Percentiles rank a stretch among this genome's conserved stretches.
Evolutionary conservation across 53 echinoderm and acorn worm species (phyloP).

Genomic region (Echinarachnius parma): DNA sequence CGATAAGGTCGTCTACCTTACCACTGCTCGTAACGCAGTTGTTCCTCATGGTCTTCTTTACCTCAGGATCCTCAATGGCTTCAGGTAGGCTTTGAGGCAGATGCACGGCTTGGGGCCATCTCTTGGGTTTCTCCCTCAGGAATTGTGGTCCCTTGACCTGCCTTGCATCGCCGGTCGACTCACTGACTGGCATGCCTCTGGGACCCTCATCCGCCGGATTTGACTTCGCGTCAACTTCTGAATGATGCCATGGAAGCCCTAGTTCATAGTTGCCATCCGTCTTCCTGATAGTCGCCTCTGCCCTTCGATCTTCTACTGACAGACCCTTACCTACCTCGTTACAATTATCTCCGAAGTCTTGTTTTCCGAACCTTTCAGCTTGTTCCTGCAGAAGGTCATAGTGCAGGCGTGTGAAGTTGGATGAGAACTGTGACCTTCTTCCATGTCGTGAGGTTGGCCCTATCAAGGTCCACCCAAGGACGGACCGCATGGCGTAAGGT

Average conservation of each 20-base stretch:
- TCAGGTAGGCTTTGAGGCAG: too few species aligned
- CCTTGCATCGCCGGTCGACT: too few species aligned
- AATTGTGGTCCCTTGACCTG: too few species aligned
- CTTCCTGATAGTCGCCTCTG: conserved; percentile 23
- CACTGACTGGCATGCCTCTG: too few species aligned
- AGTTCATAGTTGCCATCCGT: conserved; percentile 64
- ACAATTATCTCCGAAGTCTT: conserved; percentile 31
- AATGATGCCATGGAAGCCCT: conserved; percentile 56
- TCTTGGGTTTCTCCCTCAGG: too few species aligned
- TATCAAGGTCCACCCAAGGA: conserved; percentile 63
- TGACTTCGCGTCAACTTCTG: conserved; percentile 30
- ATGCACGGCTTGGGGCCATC: too few species aligned
- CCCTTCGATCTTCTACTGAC: conserved; percentile 62
- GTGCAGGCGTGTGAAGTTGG: conserved; percentile 37
- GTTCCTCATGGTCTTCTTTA: too few species aligned
- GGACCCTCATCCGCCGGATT: too few species aligned
- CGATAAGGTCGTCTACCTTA: too few species aligned
- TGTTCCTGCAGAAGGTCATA: conserved; percentile 49
- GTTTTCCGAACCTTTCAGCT: conserved; percentile 54
- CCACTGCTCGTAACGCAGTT: too few species aligned
- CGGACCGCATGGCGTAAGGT: conserved; percentile 55
- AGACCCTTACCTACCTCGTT: conserved; percentile 31
- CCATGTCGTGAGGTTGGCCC: conserved; percentile 41
- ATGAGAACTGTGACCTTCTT: conserved; percentile 4
- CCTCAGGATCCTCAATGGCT: too few species aligned